Evolutionary conservation across 2,888 invertebrate genomes (phyloP).

Genomic region (Nemotelus pantherinus): DNA sequence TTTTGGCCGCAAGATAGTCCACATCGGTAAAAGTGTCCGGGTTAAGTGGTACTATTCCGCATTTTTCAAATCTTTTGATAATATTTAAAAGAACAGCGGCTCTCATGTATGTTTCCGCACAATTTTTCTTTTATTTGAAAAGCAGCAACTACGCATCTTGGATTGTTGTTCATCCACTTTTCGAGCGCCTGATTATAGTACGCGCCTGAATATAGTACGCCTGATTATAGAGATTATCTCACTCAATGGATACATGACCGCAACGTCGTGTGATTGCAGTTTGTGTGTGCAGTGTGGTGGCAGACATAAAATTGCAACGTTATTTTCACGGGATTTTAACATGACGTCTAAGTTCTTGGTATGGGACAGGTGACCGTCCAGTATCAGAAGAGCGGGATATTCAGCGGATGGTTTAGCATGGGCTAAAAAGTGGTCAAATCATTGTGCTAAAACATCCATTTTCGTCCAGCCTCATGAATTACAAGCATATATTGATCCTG

Average conservation of each 20-base stretch:
- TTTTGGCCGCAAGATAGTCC: too few species aligned
- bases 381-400: neutral
- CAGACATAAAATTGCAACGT: neutral
- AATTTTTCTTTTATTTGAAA: too few species aligned
- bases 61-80: neutral
- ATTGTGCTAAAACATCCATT: too few species aligned
- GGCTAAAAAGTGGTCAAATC: neutral
- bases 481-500: neutral
- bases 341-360: too few species aligned
- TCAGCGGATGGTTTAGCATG: neutral
- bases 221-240: too few species aligned
- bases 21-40: neutral
- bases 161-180: neutral
- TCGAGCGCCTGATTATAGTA: neutral
- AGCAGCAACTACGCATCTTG: neutral
- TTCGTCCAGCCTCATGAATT: neutral
- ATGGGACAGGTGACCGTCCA: too few species aligned
- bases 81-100: too few species aligned
- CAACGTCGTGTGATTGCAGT: neutral
- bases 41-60: conserved; percentile 1
- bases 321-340: neutral
- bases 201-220: neutral
- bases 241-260: neutral
- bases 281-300: neutral
- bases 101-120: too few species aligned